phyloP scores from a whole-genome alignment of 1,140 invertebrate genomes.

The Magallana angulata region DNA sequence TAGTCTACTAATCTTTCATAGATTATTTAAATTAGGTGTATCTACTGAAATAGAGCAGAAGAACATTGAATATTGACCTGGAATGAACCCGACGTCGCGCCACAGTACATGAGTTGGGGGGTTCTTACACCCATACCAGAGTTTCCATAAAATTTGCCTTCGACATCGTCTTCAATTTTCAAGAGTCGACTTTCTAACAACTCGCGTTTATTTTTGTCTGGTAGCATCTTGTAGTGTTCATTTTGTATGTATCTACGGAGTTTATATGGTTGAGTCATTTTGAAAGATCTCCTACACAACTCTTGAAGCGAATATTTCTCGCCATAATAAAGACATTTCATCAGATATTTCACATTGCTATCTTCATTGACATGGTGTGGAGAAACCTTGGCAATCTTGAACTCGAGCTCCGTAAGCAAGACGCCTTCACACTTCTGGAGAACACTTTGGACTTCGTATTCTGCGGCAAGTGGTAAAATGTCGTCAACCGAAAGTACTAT shows the following conservation, averaged over 20 bases:
- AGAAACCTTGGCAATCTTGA: background rate
- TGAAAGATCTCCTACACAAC: background rate
- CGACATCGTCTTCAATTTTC: background rate
- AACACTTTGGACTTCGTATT: background rate
- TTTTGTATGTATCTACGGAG: background rate
- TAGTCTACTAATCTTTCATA: too few relatives aligned
- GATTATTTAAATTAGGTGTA: too few relatives aligned
- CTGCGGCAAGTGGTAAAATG: background rate
- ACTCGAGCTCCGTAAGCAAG: background rate
- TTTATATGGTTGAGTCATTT: background rate
- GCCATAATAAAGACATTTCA: conserved; percentile 1
- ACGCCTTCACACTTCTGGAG: background rate
- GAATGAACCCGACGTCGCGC: too few relatives aligned
- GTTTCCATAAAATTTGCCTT: background rate
- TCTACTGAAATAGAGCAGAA: too few relatives aligned
- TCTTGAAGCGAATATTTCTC: background rate
- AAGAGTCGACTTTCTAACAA: background rate
- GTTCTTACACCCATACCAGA: background rate
- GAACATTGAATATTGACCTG: too few relatives aligned
- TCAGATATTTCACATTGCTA: background rate
- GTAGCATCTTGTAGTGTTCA: background rate
- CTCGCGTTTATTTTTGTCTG: background rate
- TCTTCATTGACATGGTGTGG: background rate
- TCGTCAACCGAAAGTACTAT: background rate
- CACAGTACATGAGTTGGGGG: too few relatives aligned